Percentiles rank a stretch among this genome's conserved stretches.
phyloP scores from a whole-genome alignment of 2,888 invertebrate genomes.

The Cantharis rustica region DNA sequence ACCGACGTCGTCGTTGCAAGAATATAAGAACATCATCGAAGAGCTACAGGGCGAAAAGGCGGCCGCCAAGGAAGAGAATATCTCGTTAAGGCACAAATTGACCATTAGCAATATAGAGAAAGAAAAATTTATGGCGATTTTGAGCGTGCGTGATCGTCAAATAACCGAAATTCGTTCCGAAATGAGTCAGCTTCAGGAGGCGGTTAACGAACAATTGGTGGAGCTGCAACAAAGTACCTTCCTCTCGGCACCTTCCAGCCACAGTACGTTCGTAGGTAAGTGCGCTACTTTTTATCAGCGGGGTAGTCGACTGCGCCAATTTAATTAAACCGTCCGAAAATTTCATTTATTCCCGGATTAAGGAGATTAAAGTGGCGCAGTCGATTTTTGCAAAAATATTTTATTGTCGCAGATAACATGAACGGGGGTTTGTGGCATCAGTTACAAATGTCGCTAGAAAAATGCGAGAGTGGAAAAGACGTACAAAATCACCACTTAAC shows the following conservation, averaged over 20 bases:
- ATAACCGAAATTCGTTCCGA: slow-evolving; percentile 52
- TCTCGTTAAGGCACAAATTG: slow-evolving; percentile 47
- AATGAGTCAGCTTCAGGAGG: slow-evolving; percentile 52
- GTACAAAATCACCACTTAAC: neutral
- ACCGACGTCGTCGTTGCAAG: slow-evolving; percentile 34
- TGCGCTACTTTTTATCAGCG: neutral
- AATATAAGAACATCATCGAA: slow-evolving; percentile 43
- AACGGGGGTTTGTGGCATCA: slow-evolving; percentile 3
- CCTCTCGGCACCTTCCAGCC: slow-evolving; percentile 33
- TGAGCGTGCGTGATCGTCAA: slow-evolving; percentile 52
- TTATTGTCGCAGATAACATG: neutral
- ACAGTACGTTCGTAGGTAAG: slow-evolving; percentile 28
- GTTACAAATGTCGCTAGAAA: neutral
- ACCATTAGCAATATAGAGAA: slow-evolving; percentile 50
- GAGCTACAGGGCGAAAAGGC: slow-evolving; percentile 47
- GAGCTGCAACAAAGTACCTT: slow-evolving; percentile 40
- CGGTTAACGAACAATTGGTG: slow-evolving; percentile 51
- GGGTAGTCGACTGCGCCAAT: neutral
- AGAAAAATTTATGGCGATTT: slow-evolving; percentile 52
- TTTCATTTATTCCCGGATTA: neutral
- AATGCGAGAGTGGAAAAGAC: neutral
- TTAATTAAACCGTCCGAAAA: neutral
- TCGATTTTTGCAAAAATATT: neutral
- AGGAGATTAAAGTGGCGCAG: neutral
- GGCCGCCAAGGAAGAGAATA: slow-evolving; percentile 43